Conservation (phyloP, 2,113 vertebrate genomes). For the Pao palembangensis region DNA sequence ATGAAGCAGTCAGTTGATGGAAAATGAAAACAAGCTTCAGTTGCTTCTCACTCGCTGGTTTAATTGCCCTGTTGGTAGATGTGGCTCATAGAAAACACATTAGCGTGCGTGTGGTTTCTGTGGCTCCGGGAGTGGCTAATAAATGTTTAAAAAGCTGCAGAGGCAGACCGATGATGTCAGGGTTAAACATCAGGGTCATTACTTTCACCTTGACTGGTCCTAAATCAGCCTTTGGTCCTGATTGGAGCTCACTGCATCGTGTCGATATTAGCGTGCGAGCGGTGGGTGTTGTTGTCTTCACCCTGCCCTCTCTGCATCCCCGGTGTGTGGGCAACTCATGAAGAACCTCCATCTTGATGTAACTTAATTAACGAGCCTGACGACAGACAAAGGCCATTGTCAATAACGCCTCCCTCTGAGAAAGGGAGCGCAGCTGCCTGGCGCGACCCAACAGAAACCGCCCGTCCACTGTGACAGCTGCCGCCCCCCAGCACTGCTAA, state of each 20-base stretch:
- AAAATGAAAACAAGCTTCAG: background rate
- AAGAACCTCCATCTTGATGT: slow-evolving; percentile 20
- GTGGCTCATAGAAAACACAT: background rate
- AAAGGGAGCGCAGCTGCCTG: slow-evolving; percentile 58
- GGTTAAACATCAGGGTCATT: background rate
- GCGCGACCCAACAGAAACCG: slow-evolving; percentile 43
- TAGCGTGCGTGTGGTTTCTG: background rate
- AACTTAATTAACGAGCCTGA: slow-evolving; percentile 42
- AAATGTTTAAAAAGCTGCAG: background rate
- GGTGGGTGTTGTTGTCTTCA: slow-evolving; percentile 16
- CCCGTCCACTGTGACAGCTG: slow-evolving; percentile 63
- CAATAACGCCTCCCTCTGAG: slow-evolving; percentile 49
- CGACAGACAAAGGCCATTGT: slow-evolving; percentile 46
- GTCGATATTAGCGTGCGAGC: slow-evolving; percentile 3
- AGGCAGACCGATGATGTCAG: background rate
- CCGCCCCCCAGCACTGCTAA: slow-evolving; percentile 73
- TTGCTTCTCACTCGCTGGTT: background rate
- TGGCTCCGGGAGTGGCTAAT: background rate
- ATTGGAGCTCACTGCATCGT: background rate
- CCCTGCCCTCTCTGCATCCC: slow-evolving; percentile 30
- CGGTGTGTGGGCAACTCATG: slow-evolving; percentile 47
- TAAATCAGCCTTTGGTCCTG: background rate
- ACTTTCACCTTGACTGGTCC: background rate
- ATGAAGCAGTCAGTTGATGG: background rate
- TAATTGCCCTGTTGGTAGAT: background rate